Evolutionary conservation across 1,140 invertebrate genomes (phyloP).

Genomic region (Drosophila kepulauana): DNA sequence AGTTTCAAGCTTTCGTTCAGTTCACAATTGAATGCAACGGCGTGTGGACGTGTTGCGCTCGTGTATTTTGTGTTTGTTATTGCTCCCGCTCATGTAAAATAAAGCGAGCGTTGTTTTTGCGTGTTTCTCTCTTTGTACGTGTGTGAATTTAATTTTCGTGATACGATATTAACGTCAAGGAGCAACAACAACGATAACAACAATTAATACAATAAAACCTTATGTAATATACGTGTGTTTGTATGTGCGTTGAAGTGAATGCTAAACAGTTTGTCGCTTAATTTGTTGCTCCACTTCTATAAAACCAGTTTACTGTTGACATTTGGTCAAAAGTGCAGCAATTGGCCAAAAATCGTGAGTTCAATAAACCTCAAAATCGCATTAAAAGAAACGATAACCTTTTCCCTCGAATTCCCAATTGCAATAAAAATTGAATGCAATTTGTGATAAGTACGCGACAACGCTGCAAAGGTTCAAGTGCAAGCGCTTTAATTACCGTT

Average conservation of each 20-base stretch:
- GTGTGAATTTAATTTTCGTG: slow-evolving; percentile 66
- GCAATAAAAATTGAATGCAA: slow-evolving; percentile 24
- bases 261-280: slow-evolving; percentile 19
- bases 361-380: slow-evolving; percentile 60
- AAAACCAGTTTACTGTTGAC: slow-evolving; percentile 67
- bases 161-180: slow-evolving; percentile 49
- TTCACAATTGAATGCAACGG: slow-evolving; percentile 44
- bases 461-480: slow-evolving; percentile 54
- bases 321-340: slow-evolving; percentile 58
- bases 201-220: slow-evolving; percentile 51
- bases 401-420: slow-evolving; percentile 29
- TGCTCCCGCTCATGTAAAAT: slow-evolving; percentile 39
- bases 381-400: slow-evolving; percentile 39
- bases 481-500: slow-evolving; percentile 73
- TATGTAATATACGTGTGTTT: slow-evolving; percentile 46
- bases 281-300: slow-evolving; percentile 51
- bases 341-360: slow-evolving; percentile 62
- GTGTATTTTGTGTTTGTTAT: slow-evolving; percentile 19
- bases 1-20: slow-evolving; percentile 42
- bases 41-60: slow-evolving; percentile 47
- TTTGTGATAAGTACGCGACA: slow-evolving; percentile 58
- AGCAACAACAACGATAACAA: slow-evolving; percentile 33
- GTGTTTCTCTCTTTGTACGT: slow-evolving; percentile 58
- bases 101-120: slow-evolving; percentile 42
- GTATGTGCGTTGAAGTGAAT: slow-evolving; percentile 38